Evolutionary conservation across 1,140 invertebrate species (phyloP), one percentile per base, ranked within the genome.

Genomic region (Panagrolaimus sp.): DNA sequence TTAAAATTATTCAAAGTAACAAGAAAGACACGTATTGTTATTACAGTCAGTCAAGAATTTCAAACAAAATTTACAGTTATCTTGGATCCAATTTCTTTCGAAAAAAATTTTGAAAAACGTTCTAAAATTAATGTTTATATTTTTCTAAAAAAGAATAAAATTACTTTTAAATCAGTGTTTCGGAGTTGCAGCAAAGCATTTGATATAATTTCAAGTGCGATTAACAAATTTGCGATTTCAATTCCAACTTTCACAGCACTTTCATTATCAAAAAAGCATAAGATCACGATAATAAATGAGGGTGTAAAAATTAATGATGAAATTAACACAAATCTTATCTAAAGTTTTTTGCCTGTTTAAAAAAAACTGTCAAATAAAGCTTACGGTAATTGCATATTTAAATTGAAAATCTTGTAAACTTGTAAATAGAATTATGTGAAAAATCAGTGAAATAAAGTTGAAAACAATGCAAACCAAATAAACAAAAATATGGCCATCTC

Each of bases 401-500:
- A 58, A 58, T 21, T 58, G 52, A 24, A 58, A 28, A 58, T 58
- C 52, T 12, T 12, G 21, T 3, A 58, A 14, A 26, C 15, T 58
- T 4, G 4, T 4, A 58, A 58, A 58, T 21, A 58, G 28, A 12
- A 58, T 12, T 26, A 58, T 12, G 10, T 58, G 17, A 21, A 21
- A 58, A n/a, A 21, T 58, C 0, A 58, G 14, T 12, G 52, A 58
- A 26, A 28, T 28, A 21, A 58, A 58, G 14, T 58, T 58, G 17
- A 58, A 58, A 58, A 58, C 21, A n/a, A 58, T 58, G 28, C 52
- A 58, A 21, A 28, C 28, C 14, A n/a, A 58, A 21, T 58, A 58
- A 58, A 58, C 17, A 58, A 58, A 58, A 26, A 58, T 12, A 6
- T 58, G 52, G 0, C 52, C 52, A 21, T 21, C 12, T 12, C 17